These are phyloP conservation scores for Aethes cnicana DNA, from an alignment of 2,888 invertebrate species.

Conservation along the genomic window DNA sequence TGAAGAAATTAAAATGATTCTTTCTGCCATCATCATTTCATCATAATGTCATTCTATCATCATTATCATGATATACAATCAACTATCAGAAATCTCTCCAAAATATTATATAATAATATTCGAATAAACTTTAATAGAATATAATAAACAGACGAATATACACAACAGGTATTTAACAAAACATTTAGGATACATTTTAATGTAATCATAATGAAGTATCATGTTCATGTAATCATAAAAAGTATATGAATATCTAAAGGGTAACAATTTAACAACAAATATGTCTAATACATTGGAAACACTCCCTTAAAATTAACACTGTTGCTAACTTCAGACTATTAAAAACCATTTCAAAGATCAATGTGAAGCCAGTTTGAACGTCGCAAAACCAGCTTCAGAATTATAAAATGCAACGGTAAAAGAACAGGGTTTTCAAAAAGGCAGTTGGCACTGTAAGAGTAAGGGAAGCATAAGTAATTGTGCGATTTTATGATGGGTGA, in stretches of 20 bases:
- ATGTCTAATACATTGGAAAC: background rate
- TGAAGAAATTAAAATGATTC: too few species aligned
- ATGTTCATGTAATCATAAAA: conserved; percentile 12
- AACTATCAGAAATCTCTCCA: background rate
- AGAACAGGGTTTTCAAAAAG: conserved; percentile 17
- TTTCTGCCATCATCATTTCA: too few species aligned
- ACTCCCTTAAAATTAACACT: background rate
- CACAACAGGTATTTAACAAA: conserved; percentile 24
- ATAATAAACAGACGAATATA: conserved; percentile 30
- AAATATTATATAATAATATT: conserved; percentile 3
- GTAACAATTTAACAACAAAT: background rate
- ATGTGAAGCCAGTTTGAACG: conserved; percentile 1
- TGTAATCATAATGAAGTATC: conserved; percentile 1
- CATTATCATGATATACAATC: too few species aligned
- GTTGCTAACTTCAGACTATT: background rate
- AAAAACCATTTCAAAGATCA: background rate
- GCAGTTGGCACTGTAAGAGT: conserved; percentile 37
- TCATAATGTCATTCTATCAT: too few species aligned
- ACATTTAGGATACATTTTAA: conserved; percentile 21
- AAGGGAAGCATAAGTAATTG: conserved; percentile 27
- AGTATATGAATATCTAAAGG: conserved; percentile 21
- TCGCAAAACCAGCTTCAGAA: background rate
- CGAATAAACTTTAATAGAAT: conserved; percentile 25
- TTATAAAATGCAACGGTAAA: conserved; percentile 6
- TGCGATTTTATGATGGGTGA: background rate